Percentiles rank a stretch among this genome's conserved stretches.
Conservation (phyloP, 2,888 invertebrate species). For the Mythimna impura region DNA sequence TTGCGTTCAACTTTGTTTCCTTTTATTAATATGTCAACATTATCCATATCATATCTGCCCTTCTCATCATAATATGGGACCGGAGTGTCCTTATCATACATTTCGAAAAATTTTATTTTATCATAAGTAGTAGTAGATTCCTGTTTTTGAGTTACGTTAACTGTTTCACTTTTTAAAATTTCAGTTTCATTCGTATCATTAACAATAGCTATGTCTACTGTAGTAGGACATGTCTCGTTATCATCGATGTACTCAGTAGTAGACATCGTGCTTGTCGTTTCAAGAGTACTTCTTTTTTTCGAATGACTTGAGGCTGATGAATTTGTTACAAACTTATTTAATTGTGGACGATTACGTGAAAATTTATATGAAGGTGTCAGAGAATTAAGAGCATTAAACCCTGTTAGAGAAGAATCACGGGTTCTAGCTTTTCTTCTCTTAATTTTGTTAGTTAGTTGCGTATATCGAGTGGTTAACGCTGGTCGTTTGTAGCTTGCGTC, state of each 20-base stretch:
- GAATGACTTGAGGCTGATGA: not conserved
- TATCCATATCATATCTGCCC: slow-evolving; percentile 46
- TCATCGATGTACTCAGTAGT: slow-evolving; percentile 9
- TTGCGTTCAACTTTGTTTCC: slow-evolving; percentile 55
- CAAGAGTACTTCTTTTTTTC: not conserved
- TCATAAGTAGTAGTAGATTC: slow-evolving; percentile 70
- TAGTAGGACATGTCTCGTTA: slow-evolving; percentile 54
- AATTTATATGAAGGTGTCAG: slow-evolving; percentile 30
- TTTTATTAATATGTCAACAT: slow-evolving; percentile 49
- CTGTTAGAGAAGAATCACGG: slow-evolving; percentile 44
- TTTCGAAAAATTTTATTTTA: slow-evolving; percentile 85
- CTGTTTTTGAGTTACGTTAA: slow-evolving; percentile 1
- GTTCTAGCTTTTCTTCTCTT: slow-evolving; percentile 37
- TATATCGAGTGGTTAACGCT: slow-evolving; percentile 46
- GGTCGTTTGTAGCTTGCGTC: slow-evolving; percentile 40
- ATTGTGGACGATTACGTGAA: slow-evolving; percentile 7
- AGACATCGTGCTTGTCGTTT: slow-evolving; percentile 7
- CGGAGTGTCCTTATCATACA: slow-evolving; percentile 79
- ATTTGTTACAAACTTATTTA: not conserved
- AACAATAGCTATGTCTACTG: slow-evolving; percentile 14
- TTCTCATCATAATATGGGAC: slow-evolving; percentile 38
- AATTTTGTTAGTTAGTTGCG: slow-evolving; percentile 33
- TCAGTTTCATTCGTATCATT: slow-evolving; percentile 7
- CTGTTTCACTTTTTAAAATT: slow-evolving; percentile 6
- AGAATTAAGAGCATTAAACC: slow-evolving; percentile 48